Conservation (phyloP, 2,888 invertebrate species). For the Spodoptera littoralis region DNA sequence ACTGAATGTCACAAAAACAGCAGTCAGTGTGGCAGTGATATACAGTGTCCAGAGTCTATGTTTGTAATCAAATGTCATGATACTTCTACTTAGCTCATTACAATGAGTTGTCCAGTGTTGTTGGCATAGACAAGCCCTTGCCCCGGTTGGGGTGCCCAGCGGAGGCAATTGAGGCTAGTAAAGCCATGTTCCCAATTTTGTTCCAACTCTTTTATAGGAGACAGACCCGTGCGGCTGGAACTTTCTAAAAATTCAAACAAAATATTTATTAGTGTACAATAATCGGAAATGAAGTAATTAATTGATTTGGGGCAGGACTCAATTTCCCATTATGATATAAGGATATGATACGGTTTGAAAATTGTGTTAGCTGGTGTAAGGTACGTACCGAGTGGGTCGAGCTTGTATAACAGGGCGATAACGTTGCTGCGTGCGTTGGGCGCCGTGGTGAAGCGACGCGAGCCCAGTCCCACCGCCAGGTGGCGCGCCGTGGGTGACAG, state of each 20-base stretch:
- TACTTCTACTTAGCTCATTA: constrained; percentile 87
- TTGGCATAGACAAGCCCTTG: constrained; percentile 96
- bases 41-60: constrained; percentile 27
- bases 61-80: constrained; percentile 23
- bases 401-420: constrained; percentile 82
- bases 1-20: constrained; percentile 27
- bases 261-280: background rate
- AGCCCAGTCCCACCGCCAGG: constrained; percentile 94
- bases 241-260: constrained; percentile 68
- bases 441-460: constrained; percentile 89
- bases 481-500: constrained; percentile 94
- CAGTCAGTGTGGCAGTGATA: constrained; percentile 49
- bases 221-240: constrained; percentile 77
- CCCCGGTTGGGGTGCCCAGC: constrained; percentile 95
- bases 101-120: constrained; percentile 94
- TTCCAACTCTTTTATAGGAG: constrained; percentile 90
- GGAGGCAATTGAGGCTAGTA: constrained; percentile 94
- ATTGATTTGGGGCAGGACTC: background rate
- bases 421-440: constrained; percentile 86
- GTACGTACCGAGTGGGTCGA: constrained; percentile 75
- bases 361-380: background rate
- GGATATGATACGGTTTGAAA: too few species aligned
- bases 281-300: background rate
- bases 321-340: too few species aligned
- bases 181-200: constrained; percentile 90